Base-by-base conservation (phyloP, 2,888 invertebrate genomes). In the Amphipyra tragopoginis region DNA sequence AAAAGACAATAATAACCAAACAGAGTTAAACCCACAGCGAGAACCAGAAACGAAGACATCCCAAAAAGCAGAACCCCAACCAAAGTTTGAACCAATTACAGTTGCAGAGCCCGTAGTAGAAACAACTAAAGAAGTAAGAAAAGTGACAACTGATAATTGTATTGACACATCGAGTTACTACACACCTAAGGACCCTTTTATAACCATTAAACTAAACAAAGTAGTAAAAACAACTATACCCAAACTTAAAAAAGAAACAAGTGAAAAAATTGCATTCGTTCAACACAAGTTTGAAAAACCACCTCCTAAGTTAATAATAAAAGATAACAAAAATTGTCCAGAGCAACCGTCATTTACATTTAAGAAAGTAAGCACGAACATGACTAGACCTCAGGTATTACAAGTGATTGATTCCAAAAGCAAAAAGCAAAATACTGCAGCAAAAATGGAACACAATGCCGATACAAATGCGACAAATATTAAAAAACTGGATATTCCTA, bases 301-400 rank as follows among this genome's bases (percentile, higher is more conserved):
- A 60, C 93, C 94, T 45, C 58, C 89, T 21, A 93, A 93, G 77
- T 84, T 95, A 58, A 90, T 94, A 68, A 93, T 94, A 39, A 93
- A 91, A 79, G 92, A 93, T 40, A 90, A 84, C 36, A 90, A 88
- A 75, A 84, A 82, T 47, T 58, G 62, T 60, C 52, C 64, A 54
- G 85, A 86, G 5, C 69, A 79, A 34, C 72, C 79, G 60, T 50
- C 62, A 64, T 80, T 70, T 52, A 81, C 86, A 49, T 80, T 81
- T 53, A 84, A 79, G 47, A 90, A 89, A 83, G 70, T 77, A 45
- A 90, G 76, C 61, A 80, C 81, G 44, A 91, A 90, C 75, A 96
- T 96, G 96, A 95, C 96, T 56, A 94, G 96, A 71, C 96, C 96
- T 47, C 96, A 96, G 87, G 93, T 96, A 57, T 84, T 96, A 78